Percentiles rank a stretch among this genome's conserved stretches.
Evolutionary conservation across 30 jellyfish, hydroid and myxozoan species (phyloP).

Genomic region (Chironex yamaguchii): DNA sequence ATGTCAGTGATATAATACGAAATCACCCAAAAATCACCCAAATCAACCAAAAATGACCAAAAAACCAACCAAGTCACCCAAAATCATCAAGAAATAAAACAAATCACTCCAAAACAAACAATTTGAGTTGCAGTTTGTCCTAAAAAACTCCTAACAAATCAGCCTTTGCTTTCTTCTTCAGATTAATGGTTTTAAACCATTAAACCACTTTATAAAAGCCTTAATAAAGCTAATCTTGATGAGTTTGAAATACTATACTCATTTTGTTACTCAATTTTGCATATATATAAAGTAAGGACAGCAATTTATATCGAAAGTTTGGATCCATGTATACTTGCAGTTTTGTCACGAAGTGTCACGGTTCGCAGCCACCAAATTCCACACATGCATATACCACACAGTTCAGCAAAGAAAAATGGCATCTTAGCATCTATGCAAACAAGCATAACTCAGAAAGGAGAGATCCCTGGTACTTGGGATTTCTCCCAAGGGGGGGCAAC

Average conservation of each 20-base stretch:
- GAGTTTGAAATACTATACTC: neutral
- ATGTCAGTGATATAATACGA: no score
- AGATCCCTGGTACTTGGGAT: constrained; percentile 2
- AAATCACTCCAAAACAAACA: no score
- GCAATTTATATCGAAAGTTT: neutral
- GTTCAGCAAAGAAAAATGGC: neutral
- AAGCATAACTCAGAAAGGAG: constrained; percentile 1
- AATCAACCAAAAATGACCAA: no score
- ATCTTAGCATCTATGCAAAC: no score
- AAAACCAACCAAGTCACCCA: no score
- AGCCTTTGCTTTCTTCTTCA: neutral
- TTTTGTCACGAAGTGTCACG: neutral
- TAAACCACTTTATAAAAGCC: neutral
- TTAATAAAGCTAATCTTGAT: neutral
- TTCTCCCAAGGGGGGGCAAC: constrained; percentile 1
- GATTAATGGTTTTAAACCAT: neutral
- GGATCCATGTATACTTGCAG: neutral
- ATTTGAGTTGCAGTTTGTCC: no score
- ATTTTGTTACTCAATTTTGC: neutral
- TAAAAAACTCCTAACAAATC: neutral
- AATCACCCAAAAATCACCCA: no score
- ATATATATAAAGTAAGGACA: neutral
- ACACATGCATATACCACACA: constrained; percentile 1
- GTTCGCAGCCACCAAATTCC: neutral
- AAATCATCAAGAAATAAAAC: no score